Base-by-base conservation (phyloP, 1,140 invertebrate species). In the Drosophila cardini region DNA sequence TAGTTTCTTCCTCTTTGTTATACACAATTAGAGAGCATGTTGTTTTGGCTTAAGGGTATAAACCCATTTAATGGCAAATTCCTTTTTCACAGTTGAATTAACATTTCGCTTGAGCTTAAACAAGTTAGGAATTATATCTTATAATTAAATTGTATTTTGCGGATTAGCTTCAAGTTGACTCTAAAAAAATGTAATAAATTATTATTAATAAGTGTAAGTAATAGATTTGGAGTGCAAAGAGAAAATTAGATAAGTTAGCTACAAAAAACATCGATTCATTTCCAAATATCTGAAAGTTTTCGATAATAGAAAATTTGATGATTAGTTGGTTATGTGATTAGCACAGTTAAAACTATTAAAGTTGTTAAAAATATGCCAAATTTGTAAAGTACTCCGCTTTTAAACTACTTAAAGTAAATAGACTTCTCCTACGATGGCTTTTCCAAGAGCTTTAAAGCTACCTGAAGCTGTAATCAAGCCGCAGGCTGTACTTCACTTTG, bases 11-110 rank as follows among this genome's bases (percentile, higher is more conserved):
- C n/a, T 16, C 0, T 13, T 30, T 36, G 16, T 21, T n/a, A 36
- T 4, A 15, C 16, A 34, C 16, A 73, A 60, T 34, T 53, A 43
- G 16, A 58, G 38, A 58, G 38, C 16, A 11, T 45, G 50, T 57
- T 72, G 32, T 34, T 32, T 32, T n/a, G 18, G 21, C 48, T 15
- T 5, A 2, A 21, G 10, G 45, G n/a, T 40, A 40, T 26, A 36
- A 52, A 50, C 18, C 26, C 16, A 6, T 32, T 36, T 26, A 48
- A 18, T 62, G n/a, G 26, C 7, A 13, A 15, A 52, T 52, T 52
- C 13, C n/a, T 2, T 34, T 52, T 32, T 15, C 32, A 52, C 30
- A 52, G 48, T 34, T 52, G 48, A 32, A 30, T 30, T 32, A 52
- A 34, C 48, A 52, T n/a, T 34, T 32, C 32, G n/a, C 8, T 52